Conservation (phyloP, 2,113 vertebrate genomes). For the Mellivora capensis region DNA sequence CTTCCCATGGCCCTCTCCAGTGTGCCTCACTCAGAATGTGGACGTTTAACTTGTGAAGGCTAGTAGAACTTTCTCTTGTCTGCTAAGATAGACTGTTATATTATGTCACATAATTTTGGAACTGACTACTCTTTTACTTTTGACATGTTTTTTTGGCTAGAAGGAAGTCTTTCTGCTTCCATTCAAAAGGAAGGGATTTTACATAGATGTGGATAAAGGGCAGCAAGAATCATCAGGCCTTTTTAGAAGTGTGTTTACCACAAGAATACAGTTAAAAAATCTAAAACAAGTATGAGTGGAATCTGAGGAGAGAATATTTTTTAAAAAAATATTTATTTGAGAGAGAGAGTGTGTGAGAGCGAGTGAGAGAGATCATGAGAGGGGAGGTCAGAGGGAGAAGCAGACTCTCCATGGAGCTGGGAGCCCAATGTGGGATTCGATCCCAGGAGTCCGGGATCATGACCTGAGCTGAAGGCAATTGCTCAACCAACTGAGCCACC, state of each 20-base stretch:
- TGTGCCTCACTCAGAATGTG: neutral
- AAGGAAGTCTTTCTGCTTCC: neutral
- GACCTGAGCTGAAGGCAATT: no score
- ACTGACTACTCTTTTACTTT: neutral
- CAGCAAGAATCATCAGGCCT: neutral
- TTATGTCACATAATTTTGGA: neutral
- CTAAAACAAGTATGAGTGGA: neutral
- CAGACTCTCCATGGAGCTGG: no score
- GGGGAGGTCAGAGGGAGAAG: no score
- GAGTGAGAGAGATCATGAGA: no score
- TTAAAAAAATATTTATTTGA: no score
- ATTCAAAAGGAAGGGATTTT: neutral
- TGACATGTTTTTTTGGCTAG: neutral
- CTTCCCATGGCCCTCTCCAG: no score
- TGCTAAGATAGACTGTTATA: neutral
- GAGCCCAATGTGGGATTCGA: no score
- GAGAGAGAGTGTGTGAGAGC: no score
- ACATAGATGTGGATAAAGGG: neutral
- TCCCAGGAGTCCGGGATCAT: no score
- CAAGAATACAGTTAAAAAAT: neutral
- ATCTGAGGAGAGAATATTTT: neutral
- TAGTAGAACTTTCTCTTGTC: neutral
- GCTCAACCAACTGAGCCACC: no score
- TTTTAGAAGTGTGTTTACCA: neutral
- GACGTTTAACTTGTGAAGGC: neutral